Base-by-base conservation (phyloP, 2,113 vertebrate species). In the Gasterosteus nipponicus region DNA sequence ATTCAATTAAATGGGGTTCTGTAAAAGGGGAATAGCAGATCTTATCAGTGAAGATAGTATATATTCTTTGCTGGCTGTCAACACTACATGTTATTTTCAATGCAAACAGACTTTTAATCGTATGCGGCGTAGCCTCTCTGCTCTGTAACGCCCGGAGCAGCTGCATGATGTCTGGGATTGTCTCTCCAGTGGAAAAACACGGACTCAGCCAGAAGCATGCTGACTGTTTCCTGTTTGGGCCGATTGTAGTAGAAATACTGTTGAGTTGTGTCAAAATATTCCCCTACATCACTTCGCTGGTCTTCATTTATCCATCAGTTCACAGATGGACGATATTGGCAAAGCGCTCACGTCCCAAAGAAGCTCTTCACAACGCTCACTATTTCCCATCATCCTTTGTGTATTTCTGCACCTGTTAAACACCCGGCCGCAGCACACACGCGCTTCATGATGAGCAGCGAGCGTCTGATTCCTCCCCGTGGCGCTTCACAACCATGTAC, bases 151-250 rank as follows among this genome's bases (percentile, higher is more conserved):
- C 60, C 73, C 70, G 74, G 39, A 75, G 26, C 83, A 70, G 73
- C 83, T 68, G 73, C 46, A 14, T 62, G 70, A 75, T 86, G 62
- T 83, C 65, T 77, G 68, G 64, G 61, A 66, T 79, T 75, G 76
- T 83, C 75, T 78, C 68, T 72, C n/a, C 26, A 76, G 63, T 84
- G 84, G 81, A 89, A 91, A 86, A 89, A 78, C 66, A 77, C 67
- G 46, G 61, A 31, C 70, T 75, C 71, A 74, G 88, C 73, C 89
- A 87, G 83, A 78, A 79, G 70, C 35, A 12, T 77, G 76, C 68
- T 77, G 75, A 80, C 83, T 67, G 74, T 76, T 91, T 90, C 86
- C 87, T 91, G 85, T 86, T 80, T 83, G 18, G 22, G 54, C 18
- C 54, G 60, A 83, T 75, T 82, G 44, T 69, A 61, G 56, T 56